Percentiles rank a stretch among this genome's conserved stretches.
Evolutionary conservation across 2,797 vertebrate genomes (phyloP).

Genomic region (Champsocephalus gunnari): DNA sequence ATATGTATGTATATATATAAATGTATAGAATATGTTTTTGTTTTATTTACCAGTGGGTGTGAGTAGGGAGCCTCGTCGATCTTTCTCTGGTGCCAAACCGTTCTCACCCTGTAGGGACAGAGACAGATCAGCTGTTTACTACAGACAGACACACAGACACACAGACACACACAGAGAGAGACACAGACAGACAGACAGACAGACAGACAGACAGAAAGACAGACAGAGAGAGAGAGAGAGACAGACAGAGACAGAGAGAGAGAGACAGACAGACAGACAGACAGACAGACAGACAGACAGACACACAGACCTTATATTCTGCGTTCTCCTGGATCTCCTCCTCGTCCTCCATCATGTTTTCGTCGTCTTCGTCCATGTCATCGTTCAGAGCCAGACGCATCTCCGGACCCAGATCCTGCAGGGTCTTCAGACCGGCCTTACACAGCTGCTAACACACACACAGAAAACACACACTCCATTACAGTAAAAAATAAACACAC

Average conservation of each 20-base stretch:
- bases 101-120: constrained; percentile 57
- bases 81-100: constrained; percentile 50
- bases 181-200: too few species aligned
- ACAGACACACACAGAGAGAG: not conserved
- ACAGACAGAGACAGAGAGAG: too few species aligned
- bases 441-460: constrained; percentile 58
- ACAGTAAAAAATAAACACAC: not conserved
- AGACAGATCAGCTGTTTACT: not conserved
- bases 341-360: constrained; percentile 60
- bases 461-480: not conserved
- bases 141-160: too few species aligned
- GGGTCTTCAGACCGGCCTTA: constrained; percentile 91
- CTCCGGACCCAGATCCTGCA: constrained; percentile 95
- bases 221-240: too few species aligned
- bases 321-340: constrained; percentile 52
- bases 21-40: too few species aligned
- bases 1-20: too few species aligned
- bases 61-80: constrained; percentile 58
- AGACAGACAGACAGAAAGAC: too few species aligned
- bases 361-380: constrained; percentile 70
- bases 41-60: constrained; percentile 67
- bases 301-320: constrained; percentile 42
- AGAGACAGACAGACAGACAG: too few species aligned
- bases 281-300: too few species aligned
- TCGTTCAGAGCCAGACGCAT: constrained; percentile 91